phyloP scores from a whole-genome alignment of 2,888 invertebrate species.

The Cryptocheilus praepositus region DNA sequence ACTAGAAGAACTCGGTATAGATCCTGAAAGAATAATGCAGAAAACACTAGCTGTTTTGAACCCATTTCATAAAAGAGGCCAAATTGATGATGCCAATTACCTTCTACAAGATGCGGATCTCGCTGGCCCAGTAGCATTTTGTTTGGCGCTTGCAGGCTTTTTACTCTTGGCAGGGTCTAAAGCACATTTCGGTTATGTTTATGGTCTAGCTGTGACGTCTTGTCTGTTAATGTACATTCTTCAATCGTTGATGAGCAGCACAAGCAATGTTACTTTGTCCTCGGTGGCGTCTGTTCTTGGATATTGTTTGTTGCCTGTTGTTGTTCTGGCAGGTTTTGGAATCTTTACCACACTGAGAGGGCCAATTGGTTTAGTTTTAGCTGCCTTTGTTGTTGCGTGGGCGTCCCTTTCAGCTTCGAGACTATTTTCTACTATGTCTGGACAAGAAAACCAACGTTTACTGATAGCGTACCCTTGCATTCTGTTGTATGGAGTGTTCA shows the following conservation, averaged over 20 bases:
- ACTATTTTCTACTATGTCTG: slow-evolving; percentile 92
- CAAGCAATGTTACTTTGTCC: slow-evolving; percentile 84
- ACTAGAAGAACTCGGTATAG: slow-evolving; percentile 93
- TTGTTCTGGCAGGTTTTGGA: slow-evolving; percentile 87
- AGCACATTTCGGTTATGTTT: slow-evolving; percentile 94
- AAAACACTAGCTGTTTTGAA: slow-evolving; percentile 93
- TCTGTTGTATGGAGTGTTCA: slow-evolving; percentile 94
- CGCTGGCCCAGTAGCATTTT: slow-evolving; percentile 94
- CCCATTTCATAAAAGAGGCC: slow-evolving; percentile 84
- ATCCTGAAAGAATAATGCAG: slow-evolving; percentile 90
- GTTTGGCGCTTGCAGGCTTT: slow-evolving; percentile 82
- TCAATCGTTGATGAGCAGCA: slow-evolving; percentile 87
- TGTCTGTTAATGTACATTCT: slow-evolving; percentile 93
- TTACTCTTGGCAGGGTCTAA: slow-evolving; percentile 85
- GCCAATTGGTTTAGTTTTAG: slow-evolving; percentile 81
- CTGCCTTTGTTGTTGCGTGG: slow-evolving; percentile 87
- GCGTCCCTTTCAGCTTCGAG: slow-evolving; percentile 94
- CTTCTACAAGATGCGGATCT: slow-evolving; percentile 90
- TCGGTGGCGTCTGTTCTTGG: slow-evolving; percentile 93
- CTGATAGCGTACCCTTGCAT: slow-evolving; percentile 95
- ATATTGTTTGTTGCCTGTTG: slow-evolving; percentile 94
- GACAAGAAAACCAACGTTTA: slow-evolving; percentile 89
- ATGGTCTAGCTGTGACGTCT: slow-evolving; percentile 92
- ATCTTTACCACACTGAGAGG: slow-evolving; percentile 88
- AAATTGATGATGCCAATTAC: slow-evolving; percentile 85